These are phyloP conservation scores for Brachyptera putata DNA, from an alignment of 2,888 invertebrate species.

Conservation along the genomic window DNA sequence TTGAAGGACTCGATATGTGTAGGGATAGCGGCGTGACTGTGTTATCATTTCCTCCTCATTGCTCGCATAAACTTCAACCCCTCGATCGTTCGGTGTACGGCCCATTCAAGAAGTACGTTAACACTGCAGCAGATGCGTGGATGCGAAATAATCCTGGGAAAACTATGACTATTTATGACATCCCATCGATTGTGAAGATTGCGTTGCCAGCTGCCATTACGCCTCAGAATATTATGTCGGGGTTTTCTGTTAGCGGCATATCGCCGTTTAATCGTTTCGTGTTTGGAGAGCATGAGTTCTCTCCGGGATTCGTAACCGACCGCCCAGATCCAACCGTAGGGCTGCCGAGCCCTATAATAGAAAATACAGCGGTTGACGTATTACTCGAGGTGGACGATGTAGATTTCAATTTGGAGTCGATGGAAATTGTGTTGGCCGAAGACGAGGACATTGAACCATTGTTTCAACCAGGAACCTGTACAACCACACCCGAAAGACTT, in stretches of 20 bases:
- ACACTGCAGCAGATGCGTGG: slow-evolving; percentile 34
- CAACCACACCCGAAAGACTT: background rate
- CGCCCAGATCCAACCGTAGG: slow-evolving; percentile 23
- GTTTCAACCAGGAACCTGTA: too few species aligned
- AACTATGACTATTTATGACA: slow-evolving; percentile 29
- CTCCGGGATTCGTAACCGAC: slow-evolving; percentile 32
- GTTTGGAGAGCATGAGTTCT: slow-evolving; percentile 35
- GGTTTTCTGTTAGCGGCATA: slow-evolving; percentile 35
- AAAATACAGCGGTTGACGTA: too few species aligned
- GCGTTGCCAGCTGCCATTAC: slow-evolving; percentile 7
- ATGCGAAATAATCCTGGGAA: slow-evolving; percentile 29
- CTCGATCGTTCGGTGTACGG: slow-evolving; percentile 43
- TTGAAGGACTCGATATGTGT: slow-evolving; percentile 37
- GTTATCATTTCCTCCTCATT: slow-evolving; percentile 44
- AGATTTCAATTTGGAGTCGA: too few species aligned
- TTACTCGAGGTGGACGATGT: too few species aligned
- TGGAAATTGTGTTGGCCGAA: too few species aligned
- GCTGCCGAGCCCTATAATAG: background rate
- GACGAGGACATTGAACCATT: too few species aligned
- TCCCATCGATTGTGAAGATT: slow-evolving; percentile 17
- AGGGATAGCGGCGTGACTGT: slow-evolving; percentile 42
- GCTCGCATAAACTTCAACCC: slow-evolving; percentile 45
- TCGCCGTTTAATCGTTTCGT: slow-evolving; percentile 34
- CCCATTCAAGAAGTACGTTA: slow-evolving; percentile 41
- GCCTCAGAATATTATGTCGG: slow-evolving; percentile 35